phyloP scores from a whole-genome alignment of 2,888 invertebrate genomes.

The Eilema depressum region DNA sequence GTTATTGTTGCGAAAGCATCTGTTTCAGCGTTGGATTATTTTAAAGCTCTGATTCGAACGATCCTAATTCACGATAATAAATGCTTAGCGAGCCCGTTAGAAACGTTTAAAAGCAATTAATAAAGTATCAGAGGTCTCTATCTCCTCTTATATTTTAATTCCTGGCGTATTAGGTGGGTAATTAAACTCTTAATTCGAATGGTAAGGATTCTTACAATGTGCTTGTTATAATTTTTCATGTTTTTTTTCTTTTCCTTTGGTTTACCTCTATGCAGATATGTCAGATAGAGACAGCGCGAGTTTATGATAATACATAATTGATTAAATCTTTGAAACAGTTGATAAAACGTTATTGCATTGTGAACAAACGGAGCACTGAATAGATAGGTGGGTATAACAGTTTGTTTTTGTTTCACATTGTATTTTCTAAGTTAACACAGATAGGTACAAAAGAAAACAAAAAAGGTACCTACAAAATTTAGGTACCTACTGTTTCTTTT shows the following conservation, averaged over 20 bases:
- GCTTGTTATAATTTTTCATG: not conserved
- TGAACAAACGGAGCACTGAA: too few species aligned
- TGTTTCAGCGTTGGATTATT: slow-evolving; percentile 48
- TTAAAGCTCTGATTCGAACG: slow-evolving; percentile 31
- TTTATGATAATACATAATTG: too few species aligned
- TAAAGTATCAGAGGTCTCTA: not conserved
- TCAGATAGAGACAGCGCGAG: not conserved
- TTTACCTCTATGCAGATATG: not conserved
- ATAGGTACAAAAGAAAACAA: too few species aligned
- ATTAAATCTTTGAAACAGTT: too few species aligned
- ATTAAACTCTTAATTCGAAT: not conserved
- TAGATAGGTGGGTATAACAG: too few species aligned
- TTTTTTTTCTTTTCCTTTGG: not conserved
- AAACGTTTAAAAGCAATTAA: not conserved
- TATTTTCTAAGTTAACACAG: too few species aligned
- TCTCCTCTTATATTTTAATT: not conserved
- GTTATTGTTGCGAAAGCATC: slow-evolving; percentile 63
- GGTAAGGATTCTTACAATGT: not conserved
- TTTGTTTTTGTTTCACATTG: too few species aligned
- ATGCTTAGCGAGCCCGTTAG: slow-evolving; percentile 28
- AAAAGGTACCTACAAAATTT: too few species aligned
- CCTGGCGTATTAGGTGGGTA: not conserved
- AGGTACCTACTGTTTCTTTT: too few species aligned
- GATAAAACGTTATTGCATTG: too few species aligned
- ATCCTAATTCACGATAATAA: slow-evolving; percentile 24